Conservation (phyloP, 1,140 invertebrate species). For the Meloidogyne chitwoodi region DNA sequence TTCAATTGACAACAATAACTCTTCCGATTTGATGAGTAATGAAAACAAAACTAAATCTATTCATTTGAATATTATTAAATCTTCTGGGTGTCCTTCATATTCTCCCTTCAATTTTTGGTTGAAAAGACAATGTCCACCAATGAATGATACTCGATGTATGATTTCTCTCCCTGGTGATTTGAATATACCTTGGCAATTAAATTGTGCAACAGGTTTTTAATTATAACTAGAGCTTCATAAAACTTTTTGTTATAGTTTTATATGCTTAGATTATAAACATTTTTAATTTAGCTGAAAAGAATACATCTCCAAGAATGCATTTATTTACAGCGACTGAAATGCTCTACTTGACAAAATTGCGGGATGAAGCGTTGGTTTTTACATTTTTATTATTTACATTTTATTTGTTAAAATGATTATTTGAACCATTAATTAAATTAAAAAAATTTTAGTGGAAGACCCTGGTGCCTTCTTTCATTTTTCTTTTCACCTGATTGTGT, state of each 20-base stretch:
- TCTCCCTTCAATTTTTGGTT: conserved; percentile 21
- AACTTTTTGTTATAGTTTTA: too few species aligned
- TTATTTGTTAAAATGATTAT: neutral
- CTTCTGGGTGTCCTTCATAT: conserved; percentile 20
- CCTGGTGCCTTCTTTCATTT: conserved; percentile 34
- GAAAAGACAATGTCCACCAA: conserved; percentile 17
- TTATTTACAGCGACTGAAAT: neutral
- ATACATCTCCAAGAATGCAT: neutral
- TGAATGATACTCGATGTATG: conserved; percentile 10
- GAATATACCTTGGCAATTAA: conserved; percentile 9
- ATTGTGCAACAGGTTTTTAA: conserved; percentile 29
- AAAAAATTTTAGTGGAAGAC: conserved; percentile 24
- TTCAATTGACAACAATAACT: neutral
- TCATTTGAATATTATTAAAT: neutral
- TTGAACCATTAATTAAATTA: too few species aligned
- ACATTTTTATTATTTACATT: neutral
- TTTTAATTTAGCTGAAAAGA: neutral
- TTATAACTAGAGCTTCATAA: neutral
- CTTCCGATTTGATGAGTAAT: neutral
- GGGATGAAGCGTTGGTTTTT: neutral
- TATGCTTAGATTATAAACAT: too few species aligned
- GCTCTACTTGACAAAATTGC: neutral
- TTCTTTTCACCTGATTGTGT: conserved; percentile 36
- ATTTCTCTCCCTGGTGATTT: conserved; percentile 19
- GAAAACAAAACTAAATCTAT: neutral